Percentiles rank a stretch among this genome's conserved stretches.
Conservation (phyloP, 2,113 vertebrate species). For the Platysternon megacephalum region DNA sequence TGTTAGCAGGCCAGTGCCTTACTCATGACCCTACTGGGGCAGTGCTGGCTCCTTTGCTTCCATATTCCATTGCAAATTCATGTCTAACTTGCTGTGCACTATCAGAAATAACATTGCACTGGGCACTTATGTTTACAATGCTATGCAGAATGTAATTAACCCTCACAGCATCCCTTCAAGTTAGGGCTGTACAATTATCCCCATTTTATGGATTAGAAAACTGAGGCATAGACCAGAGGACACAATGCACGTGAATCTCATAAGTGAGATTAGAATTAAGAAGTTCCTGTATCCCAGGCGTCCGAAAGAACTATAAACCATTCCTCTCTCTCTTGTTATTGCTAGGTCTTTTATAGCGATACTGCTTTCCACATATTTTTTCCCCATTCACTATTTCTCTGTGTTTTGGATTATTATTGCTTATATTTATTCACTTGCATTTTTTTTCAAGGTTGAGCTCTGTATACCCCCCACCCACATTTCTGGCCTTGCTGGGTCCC, state of each 20-base stretch:
- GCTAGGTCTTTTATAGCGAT: neutral
- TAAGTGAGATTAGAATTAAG: neutral
- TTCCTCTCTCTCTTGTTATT: neutral
- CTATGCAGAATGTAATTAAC: constrained; percentile 6
- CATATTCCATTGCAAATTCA: neutral
- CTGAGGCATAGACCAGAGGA: neutral
- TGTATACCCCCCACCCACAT: neutral
- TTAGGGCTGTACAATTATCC: neutral
- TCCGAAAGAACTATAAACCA: neutral
- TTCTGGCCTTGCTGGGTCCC: neutral
- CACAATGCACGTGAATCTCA: neutral
- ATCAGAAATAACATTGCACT: neutral
- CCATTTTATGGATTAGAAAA: neutral
- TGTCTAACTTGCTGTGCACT: neutral
- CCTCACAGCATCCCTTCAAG: neutral
- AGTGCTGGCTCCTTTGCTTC: neutral
- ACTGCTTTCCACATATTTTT: neutral
- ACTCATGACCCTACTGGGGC: neutral
- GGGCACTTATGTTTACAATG: constrained; percentile 1
- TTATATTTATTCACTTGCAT: neutral
- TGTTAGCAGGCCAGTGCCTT: neutral
- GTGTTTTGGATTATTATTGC: neutral
- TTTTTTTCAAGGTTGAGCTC: neutral
- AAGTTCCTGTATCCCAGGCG: neutral
- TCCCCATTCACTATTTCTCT: neutral